Percentiles rank a stretch among this genome's conserved stretches.
Evolutionary conservation across 92 coral and sea anemone genomes (phyloP).

Genomic region (Palythoa grandis): DNA sequence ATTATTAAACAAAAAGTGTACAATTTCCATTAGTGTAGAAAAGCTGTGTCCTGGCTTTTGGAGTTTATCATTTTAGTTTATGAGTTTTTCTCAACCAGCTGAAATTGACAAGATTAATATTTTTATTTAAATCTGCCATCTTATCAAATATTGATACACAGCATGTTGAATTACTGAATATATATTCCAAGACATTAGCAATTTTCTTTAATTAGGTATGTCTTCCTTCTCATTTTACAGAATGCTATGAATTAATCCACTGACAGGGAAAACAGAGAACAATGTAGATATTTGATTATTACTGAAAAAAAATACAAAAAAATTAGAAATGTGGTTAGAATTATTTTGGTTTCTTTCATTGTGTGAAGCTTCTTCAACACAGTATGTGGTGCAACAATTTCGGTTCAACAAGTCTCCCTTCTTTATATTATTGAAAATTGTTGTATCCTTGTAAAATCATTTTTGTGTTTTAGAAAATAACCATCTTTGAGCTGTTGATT

Average conservation of each 20-base stretch:
- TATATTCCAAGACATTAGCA: background rate
- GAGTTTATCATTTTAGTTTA: background rate
- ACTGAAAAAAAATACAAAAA: too few species aligned
- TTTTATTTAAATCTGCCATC: slow-evolving; percentile 23
- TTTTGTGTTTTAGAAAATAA: background rate
- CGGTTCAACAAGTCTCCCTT: background rate
- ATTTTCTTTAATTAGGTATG: background rate
- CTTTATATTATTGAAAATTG: background rate
- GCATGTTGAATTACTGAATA: background rate
- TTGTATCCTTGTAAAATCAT: background rate
- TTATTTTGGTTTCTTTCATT: background rate
- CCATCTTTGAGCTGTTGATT: background rate
- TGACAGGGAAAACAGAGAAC: background rate
- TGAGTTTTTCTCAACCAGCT: background rate
- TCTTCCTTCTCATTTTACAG: background rate
- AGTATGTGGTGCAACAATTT: background rate
- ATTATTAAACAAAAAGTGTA: background rate
- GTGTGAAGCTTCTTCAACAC: background rate
- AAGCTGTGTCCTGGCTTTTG: background rate
- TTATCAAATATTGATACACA: slow-evolving; percentile 20
- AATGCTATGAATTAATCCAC: background rate
- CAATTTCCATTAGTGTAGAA: background rate
- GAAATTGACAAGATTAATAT: slow-evolving; percentile 2
- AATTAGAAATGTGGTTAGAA: background rate
- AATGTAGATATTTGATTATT: background rate